Percentiles rank a stretch among this genome's conserved stretches.
Evolutionary conservation across 1,140 invertebrate genomes (phyloP).

Genomic region (Sycophila sp.): DNA sequence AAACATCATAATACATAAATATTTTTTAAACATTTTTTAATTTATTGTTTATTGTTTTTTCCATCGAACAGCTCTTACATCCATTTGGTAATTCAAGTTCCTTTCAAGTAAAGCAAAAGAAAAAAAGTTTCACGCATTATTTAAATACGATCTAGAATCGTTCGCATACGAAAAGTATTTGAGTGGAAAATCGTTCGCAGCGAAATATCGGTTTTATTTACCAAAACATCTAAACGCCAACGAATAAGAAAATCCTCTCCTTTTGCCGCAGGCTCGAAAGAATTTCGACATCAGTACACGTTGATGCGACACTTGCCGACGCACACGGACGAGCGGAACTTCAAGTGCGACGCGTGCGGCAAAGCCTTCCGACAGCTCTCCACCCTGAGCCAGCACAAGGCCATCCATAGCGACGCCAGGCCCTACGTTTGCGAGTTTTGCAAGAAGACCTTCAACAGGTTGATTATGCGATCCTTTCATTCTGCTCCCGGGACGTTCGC

Average conservation of each 20-base stretch:
- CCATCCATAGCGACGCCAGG: slow-evolving; percentile 77
- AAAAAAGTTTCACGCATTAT: too few relatives aligned
- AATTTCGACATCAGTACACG: slow-evolving; percentile 81
- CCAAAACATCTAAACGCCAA: not conserved
- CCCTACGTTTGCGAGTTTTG: slow-evolving; percentile 80
- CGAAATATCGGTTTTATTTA: not conserved
- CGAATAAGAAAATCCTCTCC: slow-evolving; percentile 8
- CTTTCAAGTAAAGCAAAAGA: too few relatives aligned
- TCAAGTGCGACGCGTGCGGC: slow-evolving; percentile 80
- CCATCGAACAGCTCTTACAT: too few relatives aligned
- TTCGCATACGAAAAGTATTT: too few relatives aligned
- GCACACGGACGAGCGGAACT: slow-evolving; percentile 85
- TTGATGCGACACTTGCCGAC: slow-evolving; percentile 84
- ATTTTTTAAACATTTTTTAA: too few relatives aligned
- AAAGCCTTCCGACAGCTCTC: slow-evolving; percentile 83
- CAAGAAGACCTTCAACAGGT: slow-evolving; percentile 79
- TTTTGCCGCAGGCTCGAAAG: slow-evolving; percentile 70
- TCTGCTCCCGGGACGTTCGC: not conserved
- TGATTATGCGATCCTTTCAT: slow-evolving; percentile 25
- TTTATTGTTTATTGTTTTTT: too few relatives aligned
- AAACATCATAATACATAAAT: too few relatives aligned
- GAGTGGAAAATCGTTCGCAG: too few relatives aligned
- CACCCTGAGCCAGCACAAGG: slow-evolving; percentile 77
- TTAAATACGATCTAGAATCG: too few relatives aligned
- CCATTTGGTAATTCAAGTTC: too few relatives aligned